Base-by-base conservation (phyloP, 35 echinoderm and acorn worm genomes). In the Acanthaster planci region DNA sequence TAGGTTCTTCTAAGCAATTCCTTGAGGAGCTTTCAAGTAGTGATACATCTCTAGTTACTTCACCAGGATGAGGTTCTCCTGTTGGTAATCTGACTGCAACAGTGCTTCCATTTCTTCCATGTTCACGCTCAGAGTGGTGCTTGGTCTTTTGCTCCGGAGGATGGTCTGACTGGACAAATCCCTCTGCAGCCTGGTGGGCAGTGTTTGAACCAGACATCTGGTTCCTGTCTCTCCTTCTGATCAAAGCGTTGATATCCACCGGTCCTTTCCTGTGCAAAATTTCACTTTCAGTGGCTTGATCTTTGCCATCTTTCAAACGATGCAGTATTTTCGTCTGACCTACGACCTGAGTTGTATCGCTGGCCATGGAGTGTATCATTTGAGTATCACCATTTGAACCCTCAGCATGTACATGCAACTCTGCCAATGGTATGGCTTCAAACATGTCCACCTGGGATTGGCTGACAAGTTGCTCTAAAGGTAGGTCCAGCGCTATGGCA, bases 381-480 rank as follows among this genome's bases (percentile, higher is more conserved):
- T 4, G 42, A 47, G 4, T 47, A 47, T 47, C 42, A 6, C 42
- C 42, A 47, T 4, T 6, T 47, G 4, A 4, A 47, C 42, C 12
- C 42, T 47, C 42, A 4, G 42, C 12, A 12, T 12, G 42, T 47
- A 12, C 12, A 12, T 12, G 42, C 12, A 72, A 9, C 29, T 72
- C 64, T 26, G 64, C 64, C 22, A 72, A 72, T 30, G 64, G 64
- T 8, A 34, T 72, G 26, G 64, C 64, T 29, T 72, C 64, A 30
- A 72, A 72, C 64, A 72, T 72, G 64, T 72, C 64, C 64, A 31
- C 23, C 34, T 72, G 26, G 64, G 64, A 72, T 36, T 72, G 64
- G 64, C 34, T 72, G 10, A 72, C 7, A 19, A 72, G 15, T 14
- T 34, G 64, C n/a, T 26, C 64, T 26, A 72, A 72, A 5, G 64